A percentile compares a stretch with the other conserved stretches of the same genome.
Conservation (phyloP, 30 jellyfish, hydroid and myxozoan genomes). For the Mastigias papua region DNA sequence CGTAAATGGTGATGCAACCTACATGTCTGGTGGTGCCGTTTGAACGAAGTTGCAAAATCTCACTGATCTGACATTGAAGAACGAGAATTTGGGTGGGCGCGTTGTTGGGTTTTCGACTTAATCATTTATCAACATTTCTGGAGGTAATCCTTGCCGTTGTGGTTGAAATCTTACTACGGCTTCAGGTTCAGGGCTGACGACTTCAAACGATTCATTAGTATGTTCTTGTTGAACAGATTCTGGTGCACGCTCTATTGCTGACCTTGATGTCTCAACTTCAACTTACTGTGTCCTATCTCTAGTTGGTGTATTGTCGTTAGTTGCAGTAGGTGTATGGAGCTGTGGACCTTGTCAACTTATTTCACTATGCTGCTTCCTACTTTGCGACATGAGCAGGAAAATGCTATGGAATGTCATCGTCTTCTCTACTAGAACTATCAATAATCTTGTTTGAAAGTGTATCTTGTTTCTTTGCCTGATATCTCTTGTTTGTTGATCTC, state of each 20-base stretch:
- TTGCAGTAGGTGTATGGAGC: background rate
- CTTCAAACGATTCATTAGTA: background rate
- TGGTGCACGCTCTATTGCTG: background rate
- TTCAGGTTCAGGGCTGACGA: background rate
- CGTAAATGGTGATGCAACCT: background rate
- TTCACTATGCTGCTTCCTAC: background rate
- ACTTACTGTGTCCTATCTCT: background rate
- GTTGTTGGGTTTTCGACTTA: background rate
- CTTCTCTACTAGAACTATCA: background rate
- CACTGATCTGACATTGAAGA: background rate
- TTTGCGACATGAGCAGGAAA: background rate
- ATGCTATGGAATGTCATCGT: background rate
- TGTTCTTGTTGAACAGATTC: background rate
- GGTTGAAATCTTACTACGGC: background rate
- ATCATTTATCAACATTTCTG: background rate
- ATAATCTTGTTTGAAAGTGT: background rate
- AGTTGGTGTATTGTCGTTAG: background rate
- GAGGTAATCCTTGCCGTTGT: background rate
- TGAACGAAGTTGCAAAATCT: background rate
- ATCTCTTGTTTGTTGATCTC: background rate
- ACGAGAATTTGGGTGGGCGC: background rate
- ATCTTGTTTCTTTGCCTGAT: background rate
- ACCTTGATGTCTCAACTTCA: background rate
- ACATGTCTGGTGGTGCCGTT: background rate
- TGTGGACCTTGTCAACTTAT: background rate